phyloP scores from a whole-genome alignment of 2,113 vertebrate genomes.

The Vimba vimba region DNA sequence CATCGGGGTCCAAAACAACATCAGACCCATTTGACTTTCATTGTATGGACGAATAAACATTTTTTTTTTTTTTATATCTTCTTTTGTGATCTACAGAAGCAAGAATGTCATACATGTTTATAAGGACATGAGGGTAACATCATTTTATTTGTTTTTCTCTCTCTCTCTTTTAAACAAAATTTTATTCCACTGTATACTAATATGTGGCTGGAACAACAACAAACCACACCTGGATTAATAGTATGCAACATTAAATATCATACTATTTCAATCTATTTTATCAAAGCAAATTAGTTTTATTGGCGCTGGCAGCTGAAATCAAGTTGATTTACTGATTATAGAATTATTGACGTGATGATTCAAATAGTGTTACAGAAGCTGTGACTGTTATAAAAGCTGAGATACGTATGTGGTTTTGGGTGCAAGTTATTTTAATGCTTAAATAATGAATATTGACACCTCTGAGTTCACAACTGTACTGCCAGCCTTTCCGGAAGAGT shows the following conservation, averaged over 20 bases:
- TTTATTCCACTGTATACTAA: not conserved
- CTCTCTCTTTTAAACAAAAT: not conserved
- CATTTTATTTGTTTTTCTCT: not conserved
- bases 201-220: not conserved
- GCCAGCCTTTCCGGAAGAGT: not conserved
- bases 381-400: not conserved
- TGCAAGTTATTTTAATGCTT: conserved; percentile 25
- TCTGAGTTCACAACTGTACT: conserved; percentile 8
- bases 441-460: conserved; percentile 27
- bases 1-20: not conserved
- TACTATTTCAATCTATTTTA: not conserved
- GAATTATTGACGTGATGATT: not conserved
- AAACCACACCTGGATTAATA: not conserved
- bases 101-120: not conserved
- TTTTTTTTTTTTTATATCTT: not conserved
- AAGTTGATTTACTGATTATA: not conserved
- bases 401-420: not conserved
- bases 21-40: not conserved
- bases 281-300: not conserved
- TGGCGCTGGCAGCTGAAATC: not conserved
- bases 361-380: not conserved
- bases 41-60: not conserved
- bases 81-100: not conserved
- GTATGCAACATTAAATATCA: not conserved
- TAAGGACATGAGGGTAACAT: not conserved